Conservation (phyloP, 92 coral and sea anemone genomes). For the Epizoanthus ramosus region DNA sequence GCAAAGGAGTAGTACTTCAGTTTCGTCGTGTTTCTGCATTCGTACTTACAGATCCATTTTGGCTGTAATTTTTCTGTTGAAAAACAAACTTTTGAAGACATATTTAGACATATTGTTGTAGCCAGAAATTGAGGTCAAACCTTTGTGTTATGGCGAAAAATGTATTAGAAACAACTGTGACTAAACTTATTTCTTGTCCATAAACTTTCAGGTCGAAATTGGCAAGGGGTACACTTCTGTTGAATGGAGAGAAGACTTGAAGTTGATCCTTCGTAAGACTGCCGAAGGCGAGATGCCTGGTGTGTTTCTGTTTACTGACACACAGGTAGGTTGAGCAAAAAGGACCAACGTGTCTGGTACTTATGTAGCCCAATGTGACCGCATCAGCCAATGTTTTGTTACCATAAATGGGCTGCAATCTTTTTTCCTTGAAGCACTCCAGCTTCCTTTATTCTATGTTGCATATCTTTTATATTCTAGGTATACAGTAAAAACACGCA, state of each 20-base stretch:
- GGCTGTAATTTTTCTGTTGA: too few species aligned
- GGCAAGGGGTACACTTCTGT: slow-evolving; percentile 97
- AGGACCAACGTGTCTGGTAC: too few species aligned
- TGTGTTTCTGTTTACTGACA: slow-evolving; percentile 95
- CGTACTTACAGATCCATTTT: not conserved
- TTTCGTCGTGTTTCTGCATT: too few species aligned
- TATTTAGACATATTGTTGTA: not conserved
- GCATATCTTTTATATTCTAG: too few species aligned
- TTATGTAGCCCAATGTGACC: too few species aligned
- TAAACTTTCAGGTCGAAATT: slow-evolving; percentile 82
- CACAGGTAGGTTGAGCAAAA: slow-evolving; percentile 64
- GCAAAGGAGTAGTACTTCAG: too few species aligned
- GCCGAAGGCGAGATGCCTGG: slow-evolving; percentile 98
- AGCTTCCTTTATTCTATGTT: too few species aligned
- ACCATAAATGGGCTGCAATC: too few species aligned
- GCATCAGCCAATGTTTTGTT: too few species aligned
- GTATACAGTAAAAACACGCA: too few species aligned
- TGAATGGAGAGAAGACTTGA: slow-evolving; percentile 98
- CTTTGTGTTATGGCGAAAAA: not conserved
- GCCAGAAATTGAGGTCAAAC: not conserved
- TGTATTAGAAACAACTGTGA: not conserved
- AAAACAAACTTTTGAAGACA: too few species aligned
- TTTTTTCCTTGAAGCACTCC: too few species aligned
- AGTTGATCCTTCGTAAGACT: slow-evolving; percentile 93
- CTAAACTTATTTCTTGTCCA: not conserved